These are phyloP conservation scores for Pardosa pseudoannulata DNA, from an alignment of 2,888 invertebrate genomes.

Conservation along the genomic window DNA sequence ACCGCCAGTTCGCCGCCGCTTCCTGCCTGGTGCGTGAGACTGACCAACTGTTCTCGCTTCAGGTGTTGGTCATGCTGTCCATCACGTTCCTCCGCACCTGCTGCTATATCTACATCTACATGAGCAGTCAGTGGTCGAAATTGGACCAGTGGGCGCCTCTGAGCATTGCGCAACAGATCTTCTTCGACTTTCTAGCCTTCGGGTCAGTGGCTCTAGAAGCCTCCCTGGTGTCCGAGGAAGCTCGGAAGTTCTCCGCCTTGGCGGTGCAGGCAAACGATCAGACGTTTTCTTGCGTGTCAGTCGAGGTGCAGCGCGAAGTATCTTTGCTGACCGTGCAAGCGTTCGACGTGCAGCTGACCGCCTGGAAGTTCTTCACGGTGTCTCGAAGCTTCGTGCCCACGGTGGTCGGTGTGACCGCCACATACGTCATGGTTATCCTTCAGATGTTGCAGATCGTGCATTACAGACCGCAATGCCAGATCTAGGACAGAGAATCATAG, in stretches of 20 bases:
- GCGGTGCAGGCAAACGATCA: constrained; percentile 4
- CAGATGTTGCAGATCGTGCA: constrained; percentile 10
- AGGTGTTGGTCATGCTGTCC: constrained; percentile 23
- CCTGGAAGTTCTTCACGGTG: constrained; percentile 58
- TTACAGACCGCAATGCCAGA: background rate
- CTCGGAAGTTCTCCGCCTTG: constrained; percentile 15
- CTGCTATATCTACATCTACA: constrained; percentile 35
- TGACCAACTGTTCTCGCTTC: constrained; percentile 43
- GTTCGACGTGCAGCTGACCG: constrained; percentile 49
- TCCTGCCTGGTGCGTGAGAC: constrained; percentile 41
- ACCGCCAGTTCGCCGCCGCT: constrained; percentile 12
- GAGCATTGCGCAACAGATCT: constrained; percentile 7
- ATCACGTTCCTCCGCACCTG: constrained; percentile 48
- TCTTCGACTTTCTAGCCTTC: constrained; percentile 41
- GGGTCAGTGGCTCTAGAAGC: constrained; percentile 50
- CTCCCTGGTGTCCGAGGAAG: constrained; percentile 50
- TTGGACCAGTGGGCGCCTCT: background rate
- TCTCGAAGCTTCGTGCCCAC: constrained; percentile 51
- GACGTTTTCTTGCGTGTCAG: background rate
- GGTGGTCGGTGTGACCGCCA: constrained; percentile 48
- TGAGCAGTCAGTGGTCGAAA: constrained; percentile 36
- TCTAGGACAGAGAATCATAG: too few species aligned
- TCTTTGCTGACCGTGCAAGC: constrained; percentile 27
- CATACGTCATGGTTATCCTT: constrained; percentile 48
- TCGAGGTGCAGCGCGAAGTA: constrained; percentile 37